Percentiles rank a stretch among this genome's conserved stretches.
Conservation (phyloP, 2,113 vertebrate genomes). For the Coracopsis vasa region DNA sequence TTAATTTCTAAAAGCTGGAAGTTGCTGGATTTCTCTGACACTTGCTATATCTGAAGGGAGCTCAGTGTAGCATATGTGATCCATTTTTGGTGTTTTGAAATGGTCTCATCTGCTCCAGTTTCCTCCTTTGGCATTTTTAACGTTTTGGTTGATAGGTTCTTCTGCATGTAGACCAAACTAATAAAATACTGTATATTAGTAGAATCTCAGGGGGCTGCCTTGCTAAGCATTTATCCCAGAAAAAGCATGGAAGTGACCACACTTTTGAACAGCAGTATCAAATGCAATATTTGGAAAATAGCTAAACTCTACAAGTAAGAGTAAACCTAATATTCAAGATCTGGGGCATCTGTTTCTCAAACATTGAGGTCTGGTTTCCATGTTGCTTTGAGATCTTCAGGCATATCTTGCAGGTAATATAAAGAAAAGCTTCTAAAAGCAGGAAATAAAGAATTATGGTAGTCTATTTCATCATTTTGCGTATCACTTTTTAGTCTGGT, state of each 20-base stretch:
- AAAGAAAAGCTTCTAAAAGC: neutral
- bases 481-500: neutral
- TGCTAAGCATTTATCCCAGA: neutral
- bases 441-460: neutral
- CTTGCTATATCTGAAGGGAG: neutral
- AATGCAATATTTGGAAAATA: neutral
- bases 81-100: neutral
- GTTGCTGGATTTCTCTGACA: neutral
- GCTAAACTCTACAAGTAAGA: neutral
- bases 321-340: neutral
- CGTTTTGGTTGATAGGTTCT: neutral
- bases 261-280: neutral
- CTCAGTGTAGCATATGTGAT: conserved; percentile 3
- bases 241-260: neutral
- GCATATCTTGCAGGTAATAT: neutral
- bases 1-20: neutral
- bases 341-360: neutral
- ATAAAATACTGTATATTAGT: neutral
- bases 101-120: conserved; percentile 27
- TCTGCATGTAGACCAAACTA: neutral
- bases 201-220: neutral
- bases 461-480: neutral
- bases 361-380: neutral
- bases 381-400: neutral
- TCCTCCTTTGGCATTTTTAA: neutral